Evolutionary conservation across 2,113 vertebrate genomes (phyloP), one percentile per base, ranked within the genome.

Genomic region (Cygnus buccinator): DNA sequence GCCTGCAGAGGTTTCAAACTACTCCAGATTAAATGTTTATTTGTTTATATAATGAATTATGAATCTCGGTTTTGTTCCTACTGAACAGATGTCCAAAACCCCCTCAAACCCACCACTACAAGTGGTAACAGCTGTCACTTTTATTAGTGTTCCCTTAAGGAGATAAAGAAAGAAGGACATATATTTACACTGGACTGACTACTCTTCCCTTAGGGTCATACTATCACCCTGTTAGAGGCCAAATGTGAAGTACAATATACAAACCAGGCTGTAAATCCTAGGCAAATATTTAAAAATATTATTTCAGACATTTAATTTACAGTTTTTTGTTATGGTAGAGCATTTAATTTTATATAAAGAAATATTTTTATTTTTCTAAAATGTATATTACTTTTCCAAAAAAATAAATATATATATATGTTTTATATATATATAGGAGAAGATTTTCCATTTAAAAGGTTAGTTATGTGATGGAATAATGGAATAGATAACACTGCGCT

Each of bases 11-110:
- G 39, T 43, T 77, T 65, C 50, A 62, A 33, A 35, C 65, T 10
- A 7, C 39, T 90, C 41, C 65, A 86, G 76, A 66, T 92, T 39
- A 84, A 95, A 92, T 65, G 52, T 58, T 90, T 71, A 35, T 90
- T 85, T 91, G 13, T 91, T 90, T 83, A 43, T 28, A 57, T n/a
- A 71, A 84, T 31, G 13, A 88, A 67, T 87, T 54, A 70, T 23
- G 50, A 71, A 90, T 59, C 28, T 43, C 71, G 67, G 63, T 11
- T 63, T 83, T 43, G 28, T 66, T 93, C 63, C 82, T 83, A 2
- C 15, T 37, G 61, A 84, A 28, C 88, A 95, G 88, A 86, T 93
- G 94, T n/a, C 59, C 50, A 50, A 74, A 71, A 0, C 11, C 46
- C 46, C 77, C 44, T 73, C 79, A 68, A 79, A 78, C 17, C 52